These are phyloP conservation scores for Henricia sp. DNA, from an alignment of 53 echinoderm and acorn worm species.

Conservation along the genomic window DNA sequence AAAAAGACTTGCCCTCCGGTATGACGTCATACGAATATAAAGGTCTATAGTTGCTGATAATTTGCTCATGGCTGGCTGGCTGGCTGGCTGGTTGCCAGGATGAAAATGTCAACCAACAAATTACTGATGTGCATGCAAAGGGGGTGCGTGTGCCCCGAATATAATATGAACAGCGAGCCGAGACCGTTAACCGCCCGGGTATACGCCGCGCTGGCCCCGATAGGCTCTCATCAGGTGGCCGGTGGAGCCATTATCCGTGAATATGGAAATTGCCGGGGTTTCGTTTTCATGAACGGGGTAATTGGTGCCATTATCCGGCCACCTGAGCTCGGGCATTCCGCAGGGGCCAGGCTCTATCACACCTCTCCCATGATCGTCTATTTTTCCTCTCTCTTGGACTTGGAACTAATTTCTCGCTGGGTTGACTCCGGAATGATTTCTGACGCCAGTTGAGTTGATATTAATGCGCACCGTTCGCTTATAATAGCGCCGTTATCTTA, in stretches of 20 bases:
- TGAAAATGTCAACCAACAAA: not conserved
- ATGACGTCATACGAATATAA: no score
- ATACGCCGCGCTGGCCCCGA: constrained; percentile 12
- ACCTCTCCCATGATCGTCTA: constrained; percentile 9
- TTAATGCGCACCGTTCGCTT: constrained; percentile 16
- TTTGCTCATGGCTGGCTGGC: not conserved
- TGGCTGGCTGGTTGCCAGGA: no score
- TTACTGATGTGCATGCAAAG: constrained; percentile 8
- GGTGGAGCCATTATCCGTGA: constrained; percentile 26
- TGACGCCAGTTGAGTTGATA: constrained; percentile 46
- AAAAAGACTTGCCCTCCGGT: no score
- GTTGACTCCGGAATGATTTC: constrained; percentile 23
- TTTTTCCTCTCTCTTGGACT: not conserved
- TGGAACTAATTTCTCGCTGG: constrained; percentile 41
- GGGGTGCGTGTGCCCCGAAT: not conserved
- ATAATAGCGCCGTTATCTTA: not conserved
- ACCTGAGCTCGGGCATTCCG: constrained; percentile 41
- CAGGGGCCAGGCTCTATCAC: constrained; percentile 19
- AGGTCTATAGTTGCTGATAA: not conserved
- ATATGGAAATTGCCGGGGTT: constrained; percentile 53
- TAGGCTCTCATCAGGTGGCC: constrained; percentile 44
- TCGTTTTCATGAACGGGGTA: constrained; percentile 20
- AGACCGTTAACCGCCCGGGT: constrained; percentile 32
- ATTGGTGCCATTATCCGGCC: constrained; percentile 59
- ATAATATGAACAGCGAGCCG: constrained; percentile 15